A percentile compares a stretch with the other conserved stretches of the same genome.
phyloP scores from a whole-genome alignment of 2,888 invertebrate genomes.

The Alentia gelatinosa region DNA sequence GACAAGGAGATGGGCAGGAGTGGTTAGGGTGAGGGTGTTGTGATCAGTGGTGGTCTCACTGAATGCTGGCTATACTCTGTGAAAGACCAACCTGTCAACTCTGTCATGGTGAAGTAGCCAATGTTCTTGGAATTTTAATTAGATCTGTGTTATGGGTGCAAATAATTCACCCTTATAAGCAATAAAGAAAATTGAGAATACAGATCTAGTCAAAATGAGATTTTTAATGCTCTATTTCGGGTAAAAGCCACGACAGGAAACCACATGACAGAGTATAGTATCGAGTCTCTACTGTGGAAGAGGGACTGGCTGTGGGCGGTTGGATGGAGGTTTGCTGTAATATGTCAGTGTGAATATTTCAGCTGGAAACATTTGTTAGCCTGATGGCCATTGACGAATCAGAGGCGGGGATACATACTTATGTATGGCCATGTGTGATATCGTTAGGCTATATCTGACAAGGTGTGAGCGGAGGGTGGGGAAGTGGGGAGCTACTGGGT shows the following conservation, averaged over 20 bases:
- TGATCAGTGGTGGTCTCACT: neutral
- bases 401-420: neutral
- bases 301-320: neutral
- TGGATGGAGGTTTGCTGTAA: neutral
- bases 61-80: neutral
- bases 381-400: neutral
- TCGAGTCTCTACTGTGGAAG: neutral
- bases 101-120: too few species aligned
- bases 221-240: too few species aligned
- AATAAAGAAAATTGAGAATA: too few species aligned
- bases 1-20: neutral
- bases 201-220: too few species aligned
- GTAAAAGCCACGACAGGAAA: too few species aligned
- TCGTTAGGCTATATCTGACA: neutral
- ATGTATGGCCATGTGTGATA: neutral
- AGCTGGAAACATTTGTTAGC: slow-evolving; percentile 2
- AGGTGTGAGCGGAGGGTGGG: neutral
- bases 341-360: slow-evolving; percentile 46
- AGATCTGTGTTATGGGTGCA: too few species aligned
- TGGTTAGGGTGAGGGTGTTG: neutral
- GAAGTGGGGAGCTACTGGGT: neutral
- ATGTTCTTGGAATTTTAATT: too few species aligned
- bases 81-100: too few species aligned
- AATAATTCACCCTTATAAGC: too few species aligned
- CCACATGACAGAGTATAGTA: too few species aligned